phyloP scores from a whole-genome alignment of 2,888 invertebrate genomes.

The Euproctis similis region DNA sequence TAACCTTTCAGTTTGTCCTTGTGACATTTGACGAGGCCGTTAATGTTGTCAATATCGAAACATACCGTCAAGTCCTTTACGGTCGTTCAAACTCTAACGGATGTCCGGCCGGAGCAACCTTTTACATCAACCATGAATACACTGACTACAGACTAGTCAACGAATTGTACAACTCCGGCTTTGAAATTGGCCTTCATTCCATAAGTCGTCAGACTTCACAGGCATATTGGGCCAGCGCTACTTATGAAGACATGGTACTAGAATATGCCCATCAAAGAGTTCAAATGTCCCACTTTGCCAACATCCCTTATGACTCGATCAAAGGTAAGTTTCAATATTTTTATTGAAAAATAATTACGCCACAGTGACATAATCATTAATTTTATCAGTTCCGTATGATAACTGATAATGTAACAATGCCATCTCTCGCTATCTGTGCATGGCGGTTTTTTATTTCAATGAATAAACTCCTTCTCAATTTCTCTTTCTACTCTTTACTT shows the following conservation, averaged over 20 bases:
- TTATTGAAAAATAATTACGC: too few relatives aligned
- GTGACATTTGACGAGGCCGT: constrained; percentile 82
- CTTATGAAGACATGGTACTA: constrained; percentile 55
- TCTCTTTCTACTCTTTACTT: too few relatives aligned
- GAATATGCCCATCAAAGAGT: constrained; percentile 78
- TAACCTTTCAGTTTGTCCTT: constrained; percentile 75
- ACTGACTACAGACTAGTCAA: constrained; percentile 80
- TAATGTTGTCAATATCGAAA: constrained; percentile 67
- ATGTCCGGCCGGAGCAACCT: constrained; percentile 78
- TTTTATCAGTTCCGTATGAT: too few relatives aligned
- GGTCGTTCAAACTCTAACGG: constrained; percentile 78
- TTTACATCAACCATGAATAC: constrained; percentile 84
- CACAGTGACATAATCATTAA: too few relatives aligned
- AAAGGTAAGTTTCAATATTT: constrained; percentile 33
- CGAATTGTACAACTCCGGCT: constrained; percentile 74
- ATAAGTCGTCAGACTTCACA: constrained; percentile 75
- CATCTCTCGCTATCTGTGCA: too few relatives aligned
- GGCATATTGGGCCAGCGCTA: constrained; percentile 76
- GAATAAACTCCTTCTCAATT: too few relatives aligned
- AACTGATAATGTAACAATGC: too few relatives aligned
- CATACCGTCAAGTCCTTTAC: constrained; percentile 70
- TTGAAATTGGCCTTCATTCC: constrained; percentile 83
- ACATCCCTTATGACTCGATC: constrained; percentile 58
- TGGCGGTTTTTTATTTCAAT: too few relatives aligned
- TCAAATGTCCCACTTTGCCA: constrained; percentile 69